Conservation (phyloP, 2,797 vertebrate species). For the Dendrocincla fuliginosa region DNA sequence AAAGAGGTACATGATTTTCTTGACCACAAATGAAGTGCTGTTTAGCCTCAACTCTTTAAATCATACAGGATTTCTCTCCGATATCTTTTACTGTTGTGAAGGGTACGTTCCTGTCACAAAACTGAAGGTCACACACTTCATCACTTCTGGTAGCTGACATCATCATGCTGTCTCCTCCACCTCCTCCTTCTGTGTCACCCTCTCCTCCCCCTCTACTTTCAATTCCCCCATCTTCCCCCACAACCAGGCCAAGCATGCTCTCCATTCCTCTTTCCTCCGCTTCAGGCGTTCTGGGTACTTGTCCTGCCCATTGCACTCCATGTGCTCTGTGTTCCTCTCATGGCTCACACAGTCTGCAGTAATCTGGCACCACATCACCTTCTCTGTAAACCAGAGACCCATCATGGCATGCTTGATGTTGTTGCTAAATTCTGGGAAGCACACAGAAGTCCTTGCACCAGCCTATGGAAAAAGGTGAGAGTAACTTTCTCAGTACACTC, state of each 20-base stretch:
- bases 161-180: fast-evolving
- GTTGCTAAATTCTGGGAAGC: background rate
- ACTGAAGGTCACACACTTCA: background rate
- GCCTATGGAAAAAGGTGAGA: constrained; percentile 3
- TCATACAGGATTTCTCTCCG: background rate
- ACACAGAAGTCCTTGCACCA: background rate
- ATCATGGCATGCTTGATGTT: background rate
- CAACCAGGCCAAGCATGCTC: background rate
- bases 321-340: background rate
- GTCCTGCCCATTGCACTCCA: background rate
- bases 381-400: background rate
- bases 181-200: background rate
- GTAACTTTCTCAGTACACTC: background rate
- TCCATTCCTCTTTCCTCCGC: background rate
- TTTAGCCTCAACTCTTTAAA: background rate
- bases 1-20: background rate
- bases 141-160: background rate
- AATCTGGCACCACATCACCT: background rate
- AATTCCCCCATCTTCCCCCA: constrained; percentile 25
- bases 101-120: background rate
- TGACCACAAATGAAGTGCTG: background rate
- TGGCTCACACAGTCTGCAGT: background rate
- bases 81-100: background rate
- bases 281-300: background rate
- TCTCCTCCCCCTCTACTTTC: constrained; percentile 44